Conservation (phyloP, 1,140 invertebrate species). For the Agraylea sexmaculata region DNA sequence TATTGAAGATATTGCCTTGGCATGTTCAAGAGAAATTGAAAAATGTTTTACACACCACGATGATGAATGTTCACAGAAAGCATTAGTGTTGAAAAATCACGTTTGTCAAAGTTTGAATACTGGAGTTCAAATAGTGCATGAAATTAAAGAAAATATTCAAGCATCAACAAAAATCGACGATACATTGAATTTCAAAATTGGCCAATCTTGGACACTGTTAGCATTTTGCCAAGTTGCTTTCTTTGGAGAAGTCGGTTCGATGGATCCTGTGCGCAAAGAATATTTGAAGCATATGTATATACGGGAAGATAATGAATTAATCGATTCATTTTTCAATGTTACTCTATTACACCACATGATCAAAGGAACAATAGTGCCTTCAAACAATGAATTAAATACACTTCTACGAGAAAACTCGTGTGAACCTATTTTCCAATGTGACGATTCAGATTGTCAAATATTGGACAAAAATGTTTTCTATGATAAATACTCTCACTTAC, state of each 20-base stretch:
- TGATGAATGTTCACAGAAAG: slow-evolving; percentile 5
- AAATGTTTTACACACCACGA: slow-evolving; percentile 2
- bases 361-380: slow-evolving; percentile 24
- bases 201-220: slow-evolving; percentile 12
- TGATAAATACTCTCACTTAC: slow-evolving; percentile 19
- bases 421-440: slow-evolving; percentile 10
- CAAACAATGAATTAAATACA: slow-evolving; percentile 12
- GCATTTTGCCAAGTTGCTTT: slow-evolving; percentile 21
- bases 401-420: slow-evolving; percentile 6
- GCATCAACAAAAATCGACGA: not conserved
- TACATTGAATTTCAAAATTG: slow-evolving; percentile 4
- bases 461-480: slow-evolving; percentile 12
- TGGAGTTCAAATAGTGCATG: not conserved
- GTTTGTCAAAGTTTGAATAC: slow-evolving; percentile 2
- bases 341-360: slow-evolving; percentile 33
- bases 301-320: slow-evolving; percentile 46
- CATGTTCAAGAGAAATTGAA: not conserved
- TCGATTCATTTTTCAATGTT: slow-evolving; percentile 28
- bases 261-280: slow-evolving; percentile 67
- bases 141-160: slow-evolving; percentile 1
- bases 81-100: slow-evolving; percentile 7
- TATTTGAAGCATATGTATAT: slow-evolving; percentile 53
- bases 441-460: slow-evolving; percentile 2
- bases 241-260: slow-evolving; percentile 32
- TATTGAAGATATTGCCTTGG: slow-evolving; percentile 3